Conservation (phyloP, 2,113 vertebrate genomes). For the Neodontobutis hainanensis region DNA sequence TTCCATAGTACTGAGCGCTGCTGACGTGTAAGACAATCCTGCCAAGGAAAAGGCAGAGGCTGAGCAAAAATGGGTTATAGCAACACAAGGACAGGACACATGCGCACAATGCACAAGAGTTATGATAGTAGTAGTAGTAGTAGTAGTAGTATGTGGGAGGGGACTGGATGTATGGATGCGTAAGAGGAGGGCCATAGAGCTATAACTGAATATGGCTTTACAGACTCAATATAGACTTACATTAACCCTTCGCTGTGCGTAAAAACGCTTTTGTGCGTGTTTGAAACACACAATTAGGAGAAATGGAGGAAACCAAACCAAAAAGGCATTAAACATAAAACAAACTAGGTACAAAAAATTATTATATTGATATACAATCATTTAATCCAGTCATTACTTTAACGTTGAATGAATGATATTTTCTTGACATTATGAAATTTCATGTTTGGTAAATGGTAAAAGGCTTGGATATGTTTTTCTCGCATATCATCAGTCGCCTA, state of each 20-base stretch:
- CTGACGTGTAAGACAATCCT: slow-evolving; percentile 75
- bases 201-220: slow-evolving; percentile 52
- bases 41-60: slow-evolving; percentile 57
- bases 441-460: no score
- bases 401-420: no score
- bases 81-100: slow-evolving; percentile 69
- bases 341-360: background rate
- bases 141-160: slow-evolving; percentile 2
- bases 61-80: slow-evolving; percentile 65
- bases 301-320: background rate
- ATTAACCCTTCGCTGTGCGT: background rate
- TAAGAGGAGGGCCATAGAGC: slow-evolving; percentile 10
- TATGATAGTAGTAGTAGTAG: slow-evolving; percentile 40
- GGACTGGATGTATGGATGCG: slow-evolving; percentile 11
- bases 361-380: background rate
- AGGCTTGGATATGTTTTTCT: no score
- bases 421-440: no score
- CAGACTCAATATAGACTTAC: background rate
- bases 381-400: no score
- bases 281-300: background rate
- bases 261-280: background rate
- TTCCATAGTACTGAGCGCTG: slow-evolving; percentile 66
- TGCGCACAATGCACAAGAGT: slow-evolving; percentile 63
- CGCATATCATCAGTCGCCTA: no score
- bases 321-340: background rate